Conservation (phyloP, 1,140 invertebrate genomes). For the Sitophilus oryzae region DNA sequence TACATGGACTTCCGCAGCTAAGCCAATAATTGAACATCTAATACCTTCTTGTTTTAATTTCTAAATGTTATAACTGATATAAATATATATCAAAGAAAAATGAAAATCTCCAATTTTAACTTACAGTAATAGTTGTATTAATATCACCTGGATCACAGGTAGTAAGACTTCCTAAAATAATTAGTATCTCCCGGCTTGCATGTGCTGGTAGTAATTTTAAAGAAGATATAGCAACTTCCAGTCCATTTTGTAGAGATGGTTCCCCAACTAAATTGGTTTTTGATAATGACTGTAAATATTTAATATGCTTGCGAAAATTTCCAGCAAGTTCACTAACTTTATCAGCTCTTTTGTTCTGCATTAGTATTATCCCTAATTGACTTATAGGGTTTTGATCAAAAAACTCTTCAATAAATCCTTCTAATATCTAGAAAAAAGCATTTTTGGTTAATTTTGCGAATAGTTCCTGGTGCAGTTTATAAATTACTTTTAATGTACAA, state of each 20-base stretch:
- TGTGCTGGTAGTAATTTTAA: constrained; percentile 88
- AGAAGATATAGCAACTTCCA: constrained; percentile 80
- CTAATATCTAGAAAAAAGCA: constrained; percentile 81
- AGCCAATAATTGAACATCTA: constrained; percentile 87
- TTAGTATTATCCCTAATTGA: constrained; percentile 87
- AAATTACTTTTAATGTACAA: constrained; percentile 81
- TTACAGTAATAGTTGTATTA: constrained; percentile 74
- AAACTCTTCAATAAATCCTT: constrained; percentile 93
- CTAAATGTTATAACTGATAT: constrained; percentile 42
- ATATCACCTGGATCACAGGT: constrained; percentile 96
- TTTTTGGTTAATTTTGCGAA: too few relatives aligned
- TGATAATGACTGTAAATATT: constrained; percentile 56
- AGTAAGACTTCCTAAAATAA: constrained; percentile 89
- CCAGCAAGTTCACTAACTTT: constrained; percentile 86
- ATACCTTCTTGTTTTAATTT: constrained; percentile 66
- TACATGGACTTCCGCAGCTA: constrained; percentile 91
- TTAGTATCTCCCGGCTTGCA: constrained; percentile 86
- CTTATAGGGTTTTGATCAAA: constrained; percentile 99
- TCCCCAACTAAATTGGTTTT: constrained; percentile 68
- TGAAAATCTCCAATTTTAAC: not conserved
- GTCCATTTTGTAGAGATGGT: constrained; percentile 89
- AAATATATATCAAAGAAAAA: constrained; percentile 13
- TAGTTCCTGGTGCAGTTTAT: too few relatives aligned
- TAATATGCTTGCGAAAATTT: constrained; percentile 74
- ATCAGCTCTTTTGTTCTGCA: constrained; percentile 91